A percentile compares a stretch with the other conserved stretches of the same genome.
Conservation (phyloP, 2,888 invertebrate genomes). For the Zygothrica quintamaculata region DNA sequence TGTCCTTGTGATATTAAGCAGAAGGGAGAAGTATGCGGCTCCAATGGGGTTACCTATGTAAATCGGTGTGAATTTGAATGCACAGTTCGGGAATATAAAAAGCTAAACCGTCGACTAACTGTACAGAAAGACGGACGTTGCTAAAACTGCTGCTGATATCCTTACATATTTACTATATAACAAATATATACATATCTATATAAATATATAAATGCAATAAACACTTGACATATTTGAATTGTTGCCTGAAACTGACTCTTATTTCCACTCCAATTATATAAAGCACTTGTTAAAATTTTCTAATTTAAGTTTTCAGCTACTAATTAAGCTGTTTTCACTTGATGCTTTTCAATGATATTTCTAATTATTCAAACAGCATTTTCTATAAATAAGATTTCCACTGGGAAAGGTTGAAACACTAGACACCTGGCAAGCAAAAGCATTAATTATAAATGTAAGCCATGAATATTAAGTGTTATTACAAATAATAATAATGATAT, state of each 20-base stretch:
- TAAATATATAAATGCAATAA: too few species aligned
- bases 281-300: too few species aligned
- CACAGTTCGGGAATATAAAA: constrained; percentile 85
- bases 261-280: not conserved
- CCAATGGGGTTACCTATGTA: constrained; percentile 95
- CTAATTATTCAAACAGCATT: not conserved
- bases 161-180: too few species aligned
- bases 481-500: too few species aligned
- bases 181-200: too few species aligned
- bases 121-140: constrained; percentile 70
- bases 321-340: too few species aligned
- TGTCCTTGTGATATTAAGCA: constrained; percentile 92
- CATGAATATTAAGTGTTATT: too few species aligned
- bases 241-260: not conserved
- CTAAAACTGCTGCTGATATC: constrained; percentile 26
- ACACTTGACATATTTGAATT: not conserved
- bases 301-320: too few species aligned
- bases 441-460: too few species aligned
- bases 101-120: constrained; percentile 70
- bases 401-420: too few species aligned
- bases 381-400: not conserved
- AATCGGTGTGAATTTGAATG: constrained; percentile 98
- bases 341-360: not conserved
- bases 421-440: too few species aligned
- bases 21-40: constrained; percentile 96